phyloP scores from a whole-genome alignment of 1,140 invertebrate species.

The Saccostrea echinata region DNA sequence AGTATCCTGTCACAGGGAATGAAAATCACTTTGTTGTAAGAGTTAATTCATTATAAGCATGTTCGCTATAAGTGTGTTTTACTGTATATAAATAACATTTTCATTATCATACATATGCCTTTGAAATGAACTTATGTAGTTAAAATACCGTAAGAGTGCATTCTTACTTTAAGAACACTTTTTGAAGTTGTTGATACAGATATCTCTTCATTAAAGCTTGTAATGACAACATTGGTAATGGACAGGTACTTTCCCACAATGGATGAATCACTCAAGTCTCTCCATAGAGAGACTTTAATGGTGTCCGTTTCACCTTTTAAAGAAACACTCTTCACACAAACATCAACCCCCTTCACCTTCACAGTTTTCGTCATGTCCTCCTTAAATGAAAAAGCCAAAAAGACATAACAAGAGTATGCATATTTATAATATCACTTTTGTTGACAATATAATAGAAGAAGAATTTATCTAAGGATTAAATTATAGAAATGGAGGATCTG shows the following conservation, averaged over 20 bases:
- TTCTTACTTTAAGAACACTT: neutral
- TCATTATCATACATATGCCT: neutral
- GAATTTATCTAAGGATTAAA: neutral
- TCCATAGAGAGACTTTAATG: conserved; percentile 5
- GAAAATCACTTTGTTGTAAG: neutral
- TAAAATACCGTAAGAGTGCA: neutral
- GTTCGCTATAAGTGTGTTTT: neutral
- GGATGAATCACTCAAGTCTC: neutral
- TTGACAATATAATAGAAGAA: neutral
- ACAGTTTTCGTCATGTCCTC: conserved; percentile 4
- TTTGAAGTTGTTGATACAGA: neutral
- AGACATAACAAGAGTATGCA: neutral
- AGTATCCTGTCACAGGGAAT: neutral
- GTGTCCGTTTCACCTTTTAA: neutral
- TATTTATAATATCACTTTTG: neutral
- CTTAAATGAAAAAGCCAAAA: neutral
- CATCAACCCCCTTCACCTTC: neutral
- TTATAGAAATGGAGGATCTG: neutral
- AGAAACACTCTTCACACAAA: neutral
- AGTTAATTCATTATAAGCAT: neutral
- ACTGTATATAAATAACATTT: neutral
- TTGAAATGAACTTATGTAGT: neutral
- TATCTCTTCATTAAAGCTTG: neutral
- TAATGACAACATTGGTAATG: conserved; percentile 3
- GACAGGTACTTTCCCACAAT: neutral